A percentile compares a stretch with the other conserved stretches of the same genome.
Evolutionary conservation across 64 coral and sea anemone species (phyloP).

Genomic region (Trachythela sp.): DNA sequence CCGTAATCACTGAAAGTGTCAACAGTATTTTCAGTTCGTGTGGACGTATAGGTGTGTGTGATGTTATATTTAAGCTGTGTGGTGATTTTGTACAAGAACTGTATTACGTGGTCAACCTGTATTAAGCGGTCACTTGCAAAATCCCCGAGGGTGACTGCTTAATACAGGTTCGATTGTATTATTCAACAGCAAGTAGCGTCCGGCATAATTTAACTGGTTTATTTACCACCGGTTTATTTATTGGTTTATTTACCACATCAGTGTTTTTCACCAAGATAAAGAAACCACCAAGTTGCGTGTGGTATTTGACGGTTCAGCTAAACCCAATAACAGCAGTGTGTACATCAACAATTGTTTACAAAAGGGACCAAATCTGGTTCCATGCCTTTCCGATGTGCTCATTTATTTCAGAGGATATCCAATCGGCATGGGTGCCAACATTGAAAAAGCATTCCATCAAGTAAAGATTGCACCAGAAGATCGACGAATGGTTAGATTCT

Average conservation of each 20-base stretch:
- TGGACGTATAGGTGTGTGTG: too few species aligned
- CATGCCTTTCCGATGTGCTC: background rate
- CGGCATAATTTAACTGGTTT: background rate
- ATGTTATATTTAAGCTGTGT: too few species aligned
- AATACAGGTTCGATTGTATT: too few species aligned
- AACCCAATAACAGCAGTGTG: background rate
- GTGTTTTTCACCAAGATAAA: background rate
- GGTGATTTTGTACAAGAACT: too few species aligned
- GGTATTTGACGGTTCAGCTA: constrained; percentile 2
- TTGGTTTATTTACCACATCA: constrained; percentile 14
- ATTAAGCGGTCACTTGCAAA: too few species aligned
- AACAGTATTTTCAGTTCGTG: too few species aligned
- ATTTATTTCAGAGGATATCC: background rate
- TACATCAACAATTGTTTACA: background rate
- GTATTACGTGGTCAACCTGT: too few species aligned
- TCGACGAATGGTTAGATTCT: background rate
- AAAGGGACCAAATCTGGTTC: constrained; percentile 7
- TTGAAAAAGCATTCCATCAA: constrained; percentile 1
- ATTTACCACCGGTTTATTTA: too few species aligned
- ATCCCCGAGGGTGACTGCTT: too few species aligned
- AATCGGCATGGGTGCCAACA: background rate
- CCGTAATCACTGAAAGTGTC: too few species aligned
- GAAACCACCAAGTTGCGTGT: constrained; percentile 8
- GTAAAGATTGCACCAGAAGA: background rate
- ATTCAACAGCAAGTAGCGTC: background rate